These are phyloP conservation scores for Thalassarche chlororhynchos DNA, from an alignment of 2,113 vertebrate genomes.

Conservation along the genomic window DNA sequence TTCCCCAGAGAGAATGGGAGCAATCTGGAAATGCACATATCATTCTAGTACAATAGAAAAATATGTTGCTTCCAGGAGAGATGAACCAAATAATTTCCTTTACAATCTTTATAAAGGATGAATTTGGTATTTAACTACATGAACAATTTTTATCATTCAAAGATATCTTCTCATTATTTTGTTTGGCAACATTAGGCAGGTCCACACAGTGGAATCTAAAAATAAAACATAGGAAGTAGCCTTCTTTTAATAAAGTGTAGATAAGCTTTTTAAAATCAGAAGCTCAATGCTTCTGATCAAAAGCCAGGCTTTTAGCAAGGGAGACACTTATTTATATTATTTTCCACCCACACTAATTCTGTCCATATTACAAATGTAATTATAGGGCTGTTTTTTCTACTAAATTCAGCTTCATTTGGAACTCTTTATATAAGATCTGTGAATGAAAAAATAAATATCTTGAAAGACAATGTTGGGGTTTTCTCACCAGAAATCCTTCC, in stretches of 20 bases:
- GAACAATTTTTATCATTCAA: not conserved
- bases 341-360: not conserved
- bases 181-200: not conserved
- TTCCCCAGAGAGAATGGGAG: not conserved
- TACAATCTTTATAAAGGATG: not conserved
- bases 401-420: constrained; percentile 21
- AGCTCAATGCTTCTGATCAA: not conserved
- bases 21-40: not conserved
- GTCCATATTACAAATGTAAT: constrained; percentile 50
- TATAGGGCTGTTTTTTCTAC: not conserved
- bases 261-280: not conserved
- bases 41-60: not conserved
- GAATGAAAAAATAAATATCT: constrained; percentile 43
- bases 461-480: not conserved
- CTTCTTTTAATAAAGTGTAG: not conserved
- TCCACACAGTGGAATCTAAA: not conserved
- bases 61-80: not conserved
- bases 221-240: not conserved
- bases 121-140: not conserved
- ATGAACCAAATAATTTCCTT: not conserved
- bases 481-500: constrained; percentile 31
- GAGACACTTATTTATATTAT: not conserved
- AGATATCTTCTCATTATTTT: not conserved
- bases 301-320: not conserved
- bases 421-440: not conserved